Percentiles rank a stretch among this genome's conserved stretches.
Conservation (phyloP, 2,888 invertebrate genomes). For the Neocrepidodera transversa region DNA sequence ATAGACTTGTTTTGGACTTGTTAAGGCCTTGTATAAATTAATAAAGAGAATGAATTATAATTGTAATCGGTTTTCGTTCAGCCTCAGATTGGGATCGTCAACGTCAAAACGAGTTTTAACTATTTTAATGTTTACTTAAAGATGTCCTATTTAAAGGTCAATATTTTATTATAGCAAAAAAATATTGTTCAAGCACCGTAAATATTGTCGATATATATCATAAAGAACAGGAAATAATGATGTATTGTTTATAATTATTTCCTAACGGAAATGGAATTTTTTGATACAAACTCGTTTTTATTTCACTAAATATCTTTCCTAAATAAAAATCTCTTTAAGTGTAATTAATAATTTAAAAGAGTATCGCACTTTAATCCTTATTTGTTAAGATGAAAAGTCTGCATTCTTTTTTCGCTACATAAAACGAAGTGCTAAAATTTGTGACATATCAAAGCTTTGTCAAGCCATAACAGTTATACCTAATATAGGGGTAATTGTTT, state of each 20-base stretch:
- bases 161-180: no score
- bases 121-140: not conserved
- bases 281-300: no score
- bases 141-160: no score
- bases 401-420: slow-evolving; percentile 18
- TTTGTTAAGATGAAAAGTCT: slow-evolving; percentile 19
- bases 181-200: no score
- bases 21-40: slow-evolving; percentile 26
- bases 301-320: no score
- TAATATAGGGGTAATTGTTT: slow-evolving; percentile 37
- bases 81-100: slow-evolving; percentile 14
- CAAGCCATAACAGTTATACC: slow-evolving; percentile 35
- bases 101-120: not conserved
- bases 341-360: not conserved
- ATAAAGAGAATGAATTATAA: slow-evolving; percentile 25
- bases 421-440: slow-evolving; percentile 30
- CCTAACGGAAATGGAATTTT: no score
- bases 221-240: no score
- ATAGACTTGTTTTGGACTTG: slow-evolving; percentile 20
- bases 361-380: not conserved
- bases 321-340: not conserved
- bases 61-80: slow-evolving; percentile 14
- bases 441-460: slow-evolving; percentile 35
- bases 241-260: no score
- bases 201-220: no score